Base-by-base conservation (phyloP, 2,797 vertebrate species). In the Aeoliscus strigatus region DNA sequence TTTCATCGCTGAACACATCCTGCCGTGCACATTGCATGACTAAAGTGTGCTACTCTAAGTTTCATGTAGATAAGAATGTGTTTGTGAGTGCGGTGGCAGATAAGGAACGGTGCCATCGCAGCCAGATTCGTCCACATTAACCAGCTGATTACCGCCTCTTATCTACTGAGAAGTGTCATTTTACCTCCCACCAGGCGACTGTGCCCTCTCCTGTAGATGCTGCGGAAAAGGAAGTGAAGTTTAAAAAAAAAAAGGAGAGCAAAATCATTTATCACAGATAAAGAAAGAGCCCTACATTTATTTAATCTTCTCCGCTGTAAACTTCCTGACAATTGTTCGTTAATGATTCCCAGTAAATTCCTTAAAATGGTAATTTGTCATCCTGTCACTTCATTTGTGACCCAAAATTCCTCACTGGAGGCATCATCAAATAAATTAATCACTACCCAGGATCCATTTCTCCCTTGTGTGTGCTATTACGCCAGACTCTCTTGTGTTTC, bases 371-470 rank as follows among this genome's bases (percentile, higher is more conserved):
- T 95, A 90, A 99, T 99, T 98, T 98, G 94, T 99, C 95, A 96
- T 97, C 92, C 94, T 98, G 96, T 96, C 96, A 97, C 92, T 98
- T 97, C 93, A 97, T 99, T 97, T 97, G 94, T 97, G 95, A 97
- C 94, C 96, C 93, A 97, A 99, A 97, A 97, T 97, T 96, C 93
- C 94, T 97, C 94, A 97, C 96, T 94, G 94, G 95, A 96, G 95
- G 94, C 93, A 96, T 98, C 93, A 99, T 98, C 96, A 99, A 98
- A 99, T 97, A 96, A 98, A 99, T 99, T 95, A 99, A 99, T 99
- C 96, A 98, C 94, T 94, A 95, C 92, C 92, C 94, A 92, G 92
- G 93, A 97, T 94, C 93, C 94, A 97, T 98, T 96, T 94, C 93
- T 98, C 93, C 94, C 94, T 95, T 90, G 92, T 94, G 94, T 88